A percentile compares a stretch with the other conserved stretches of the same genome.
Evolutionary conservation across 2,888 invertebrate species (phyloP).

Genomic region (Ornithoptera priamus): DNA sequence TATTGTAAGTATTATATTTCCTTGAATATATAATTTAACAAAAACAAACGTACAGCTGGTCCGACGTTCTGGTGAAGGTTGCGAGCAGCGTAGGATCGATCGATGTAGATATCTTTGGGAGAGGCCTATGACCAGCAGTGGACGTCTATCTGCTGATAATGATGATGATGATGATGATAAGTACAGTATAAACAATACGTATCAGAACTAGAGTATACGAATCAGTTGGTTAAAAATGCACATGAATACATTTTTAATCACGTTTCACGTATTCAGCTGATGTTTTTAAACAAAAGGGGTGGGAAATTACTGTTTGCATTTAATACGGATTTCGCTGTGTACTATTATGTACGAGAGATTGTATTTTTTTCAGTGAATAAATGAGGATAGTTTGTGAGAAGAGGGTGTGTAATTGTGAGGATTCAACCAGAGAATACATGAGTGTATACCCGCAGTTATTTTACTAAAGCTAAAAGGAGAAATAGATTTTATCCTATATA

Average conservation of each 20-base stretch:
- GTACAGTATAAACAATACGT: background rate
- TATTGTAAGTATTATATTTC: no score
- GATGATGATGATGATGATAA: no score
- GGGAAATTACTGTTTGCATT: conserved; percentile 7
- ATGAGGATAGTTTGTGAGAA: background rate
- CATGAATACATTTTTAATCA: conserved; percentile 4
- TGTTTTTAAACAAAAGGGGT: background rate
- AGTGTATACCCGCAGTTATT: background rate
- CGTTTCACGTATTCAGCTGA: background rate
- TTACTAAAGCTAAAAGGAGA: background rate
- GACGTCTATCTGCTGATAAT: no score
- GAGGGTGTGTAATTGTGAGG: background rate
- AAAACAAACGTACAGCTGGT: no score
- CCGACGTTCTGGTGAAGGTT: no score
- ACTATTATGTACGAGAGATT: background rate
- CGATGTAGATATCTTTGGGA: no score
- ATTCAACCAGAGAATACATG: background rate
- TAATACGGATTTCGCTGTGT: background rate
- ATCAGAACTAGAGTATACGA: background rate
- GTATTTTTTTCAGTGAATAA: background rate
- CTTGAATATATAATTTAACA: no score
- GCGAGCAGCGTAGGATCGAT: no score
- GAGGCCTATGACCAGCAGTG: no score
- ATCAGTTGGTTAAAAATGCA: conserved; percentile 1
- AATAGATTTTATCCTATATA: no score